phyloP scores from a whole-genome alignment of 2,888 invertebrate genomes.

The Neoaliturus tenellus region DNA sequence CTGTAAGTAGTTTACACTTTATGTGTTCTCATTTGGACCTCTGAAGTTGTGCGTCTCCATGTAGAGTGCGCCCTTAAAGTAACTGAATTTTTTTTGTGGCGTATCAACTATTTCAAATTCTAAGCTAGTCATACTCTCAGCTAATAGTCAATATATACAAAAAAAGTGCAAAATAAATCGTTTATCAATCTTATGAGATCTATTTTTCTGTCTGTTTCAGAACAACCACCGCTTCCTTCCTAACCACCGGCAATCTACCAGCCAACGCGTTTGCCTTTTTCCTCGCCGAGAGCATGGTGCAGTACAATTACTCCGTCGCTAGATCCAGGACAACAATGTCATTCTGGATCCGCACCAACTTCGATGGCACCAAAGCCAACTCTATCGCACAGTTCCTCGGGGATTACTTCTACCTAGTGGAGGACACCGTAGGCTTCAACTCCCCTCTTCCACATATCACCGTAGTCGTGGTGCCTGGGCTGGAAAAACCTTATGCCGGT shows the following conservation, averaged over 20 bases:
- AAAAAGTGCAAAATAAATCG: too few species aligned
- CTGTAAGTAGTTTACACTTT: too few species aligned
- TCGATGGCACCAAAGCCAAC: not conserved
- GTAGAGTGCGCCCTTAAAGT: too few species aligned
- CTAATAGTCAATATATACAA: too few species aligned
- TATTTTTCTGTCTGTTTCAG: too few species aligned
- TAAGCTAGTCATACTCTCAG: too few species aligned
- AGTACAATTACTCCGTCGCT: not conserved
- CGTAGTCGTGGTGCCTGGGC: not conserved
- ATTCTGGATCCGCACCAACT: not conserved
- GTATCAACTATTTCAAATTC: too few species aligned
- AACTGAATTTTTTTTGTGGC: too few species aligned
- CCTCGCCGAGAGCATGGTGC: not conserved
- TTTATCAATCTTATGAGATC: too few species aligned
- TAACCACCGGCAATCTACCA: not conserved
- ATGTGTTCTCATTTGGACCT: too few species aligned
- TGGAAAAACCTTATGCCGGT: not conserved
- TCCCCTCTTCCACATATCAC: not conserved
- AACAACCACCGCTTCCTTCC: not conserved
- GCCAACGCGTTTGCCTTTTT: not conserved
- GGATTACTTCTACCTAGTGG: not conserved
- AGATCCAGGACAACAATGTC: not conserved
- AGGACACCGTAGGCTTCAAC: not conserved
- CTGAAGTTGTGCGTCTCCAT: too few species aligned
- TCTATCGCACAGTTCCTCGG: not conserved